Base-by-base conservation (phyloP, 53 echinoderm and acorn worm genomes). In the Paelopatides confundens region DNA sequence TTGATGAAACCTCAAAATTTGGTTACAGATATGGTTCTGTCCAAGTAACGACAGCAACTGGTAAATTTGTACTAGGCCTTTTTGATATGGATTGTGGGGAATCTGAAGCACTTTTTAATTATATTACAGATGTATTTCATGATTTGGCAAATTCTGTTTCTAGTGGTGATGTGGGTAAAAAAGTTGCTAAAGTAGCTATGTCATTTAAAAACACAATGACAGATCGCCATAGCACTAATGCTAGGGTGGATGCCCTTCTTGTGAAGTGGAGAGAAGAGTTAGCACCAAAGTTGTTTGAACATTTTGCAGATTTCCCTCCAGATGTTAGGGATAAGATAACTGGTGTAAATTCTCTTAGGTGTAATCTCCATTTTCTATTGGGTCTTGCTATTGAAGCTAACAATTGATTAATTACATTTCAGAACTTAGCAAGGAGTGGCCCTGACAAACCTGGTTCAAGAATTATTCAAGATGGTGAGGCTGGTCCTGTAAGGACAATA, bases 1-100 rank as follows among this genome's bases (percentile, higher is more conserved):
- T n/a, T n/a, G 65, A 65, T 65, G 65, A 65, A 65, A 65, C 65
- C 12, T 65, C 65, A 12, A 65, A 18, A 65, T 65, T 65, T 65
- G 31, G 65, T 1, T 9, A 65, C 8, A 1, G 65, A 28, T 48
- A 28, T 65, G 65, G 65, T 14, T 1, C 65, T 14, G 65, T 2
- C 9, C 65, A 65, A 0, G 65, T 65, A 9, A 65, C 65, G 12
- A 65, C 1, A 28, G 65, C 65, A 1, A 65, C 65, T 28, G 65
- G 65, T 14, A 65, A 65, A 1, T 14, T 9, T 65, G 65, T 1
- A 9, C 21, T 65, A 2, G 65, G 65, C 0, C 65, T 65, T 65
- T 65, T 65, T 65, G 65, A 65, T n/a, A 65, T 65, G 65, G 65
- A 2, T 9, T 14, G 21, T 65, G 65, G 65, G 9, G 65, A 65